These are phyloP conservation scores for Diadophis punctatus DNA, from an alignment of 2,113 vertebrate species.

Conservation along the genomic window DNA sequence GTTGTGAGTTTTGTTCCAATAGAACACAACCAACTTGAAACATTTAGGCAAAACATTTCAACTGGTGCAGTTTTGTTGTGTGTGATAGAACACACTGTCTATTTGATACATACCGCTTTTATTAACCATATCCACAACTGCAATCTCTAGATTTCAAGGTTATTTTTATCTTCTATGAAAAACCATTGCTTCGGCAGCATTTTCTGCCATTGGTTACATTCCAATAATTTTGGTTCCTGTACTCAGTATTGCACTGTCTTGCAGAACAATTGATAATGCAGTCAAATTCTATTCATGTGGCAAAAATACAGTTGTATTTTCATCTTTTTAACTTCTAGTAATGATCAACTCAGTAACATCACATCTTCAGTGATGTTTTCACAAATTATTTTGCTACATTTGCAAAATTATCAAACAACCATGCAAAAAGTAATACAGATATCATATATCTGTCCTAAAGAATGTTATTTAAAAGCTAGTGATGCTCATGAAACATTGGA, in stretches of 20 bases:
- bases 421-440: not conserved
- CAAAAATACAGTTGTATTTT: not conserved
- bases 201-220: not conserved
- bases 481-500: not conserved
- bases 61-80: not conserved
- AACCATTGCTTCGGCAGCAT: not conserved
- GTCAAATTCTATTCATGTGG: not conserved
- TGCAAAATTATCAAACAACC: not conserved
- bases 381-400: not conserved
- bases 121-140: not conserved
- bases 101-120: not conserved
- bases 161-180: not conserved
- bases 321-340: not conserved
- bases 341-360: not conserved
- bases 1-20: not conserved
- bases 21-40: not conserved
- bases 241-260: not conserved
- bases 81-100: not conserved
- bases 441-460: not conserved
- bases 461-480: not conserved
- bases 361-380: not conserved
- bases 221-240: not conserved
- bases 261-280: not conserved
- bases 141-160: not conserved
- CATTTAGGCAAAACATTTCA: not conserved